phyloP scores from a whole-genome alignment of 2,888 invertebrate genomes.

The Diabrotica balteata region DNA sequence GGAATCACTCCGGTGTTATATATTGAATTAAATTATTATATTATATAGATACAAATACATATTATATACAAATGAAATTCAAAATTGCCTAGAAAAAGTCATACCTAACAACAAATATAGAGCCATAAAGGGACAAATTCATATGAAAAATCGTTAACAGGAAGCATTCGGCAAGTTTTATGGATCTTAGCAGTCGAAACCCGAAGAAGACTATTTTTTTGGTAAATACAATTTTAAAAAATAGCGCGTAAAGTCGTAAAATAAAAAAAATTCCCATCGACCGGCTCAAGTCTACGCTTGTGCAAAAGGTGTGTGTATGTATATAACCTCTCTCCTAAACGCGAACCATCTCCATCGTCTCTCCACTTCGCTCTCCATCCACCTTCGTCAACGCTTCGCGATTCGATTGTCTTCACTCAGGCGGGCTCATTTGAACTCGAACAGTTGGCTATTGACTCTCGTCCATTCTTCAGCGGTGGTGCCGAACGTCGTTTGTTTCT shows the following conservation, averaged over 20 bases:
- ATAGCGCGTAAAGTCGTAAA: background rate
- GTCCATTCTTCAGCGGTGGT: background rate
- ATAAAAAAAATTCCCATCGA: slow-evolving; percentile 8
- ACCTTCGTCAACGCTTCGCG: background rate
- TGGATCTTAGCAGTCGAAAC: too few relatives aligned
- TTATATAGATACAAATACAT: too few relatives aligned
- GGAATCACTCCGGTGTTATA: too few relatives aligned
- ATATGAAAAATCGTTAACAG: too few relatives aligned
- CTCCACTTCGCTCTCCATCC: background rate
- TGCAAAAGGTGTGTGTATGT: slow-evolving; percentile 23
- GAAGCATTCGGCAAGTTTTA: too few relatives aligned
- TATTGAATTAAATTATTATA: too few relatives aligned
- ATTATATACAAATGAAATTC: too few relatives aligned
- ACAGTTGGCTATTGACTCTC: too few relatives aligned
- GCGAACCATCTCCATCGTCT: slow-evolving; percentile 6
- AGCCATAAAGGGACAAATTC: too few relatives aligned
- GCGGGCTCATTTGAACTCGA: background rate
- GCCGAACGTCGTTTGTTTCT: slow-evolving; percentile 4
- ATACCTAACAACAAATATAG: too few relatives aligned
- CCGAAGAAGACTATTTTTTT: too few relatives aligned
- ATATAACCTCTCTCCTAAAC: slow-evolving; percentile 5
- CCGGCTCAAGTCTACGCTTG: slow-evolving; percentile 20
- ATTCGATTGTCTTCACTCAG: slow-evolving; percentile 6
- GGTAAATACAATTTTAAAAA: background rate
- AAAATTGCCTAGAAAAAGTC: too few relatives aligned